A percentile compares a stretch with the other conserved stretches of the same genome.
phyloP scores from a whole-genome alignment of 1,140 invertebrate genomes.

The Tenebrio molitor region DNA sequence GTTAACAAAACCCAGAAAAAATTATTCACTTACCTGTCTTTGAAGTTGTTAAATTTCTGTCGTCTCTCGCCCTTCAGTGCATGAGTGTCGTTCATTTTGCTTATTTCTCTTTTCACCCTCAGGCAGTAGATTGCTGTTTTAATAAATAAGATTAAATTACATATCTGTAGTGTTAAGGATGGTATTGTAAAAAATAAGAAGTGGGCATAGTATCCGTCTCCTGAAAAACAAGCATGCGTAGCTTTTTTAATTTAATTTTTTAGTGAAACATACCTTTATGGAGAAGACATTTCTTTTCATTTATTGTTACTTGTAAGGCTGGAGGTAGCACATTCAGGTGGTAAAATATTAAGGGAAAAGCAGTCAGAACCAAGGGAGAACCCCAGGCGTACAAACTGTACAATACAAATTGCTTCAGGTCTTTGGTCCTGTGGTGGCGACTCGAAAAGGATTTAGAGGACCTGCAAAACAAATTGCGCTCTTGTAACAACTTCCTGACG shows the following conservation, averaged over 20 bases:
- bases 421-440: slow-evolving; percentile 63
- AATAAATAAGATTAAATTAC: slow-evolving; percentile 77
- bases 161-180: slow-evolving; percentile 72
- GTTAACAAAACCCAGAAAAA: background rate
- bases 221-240: slow-evolving; percentile 47
- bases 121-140: slow-evolving; percentile 77
- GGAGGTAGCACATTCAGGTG: slow-evolving; percentile 50
- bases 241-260: no score
- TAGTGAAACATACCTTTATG: slow-evolving; percentile 51
- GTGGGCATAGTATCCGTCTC: slow-evolving; percentile 63
- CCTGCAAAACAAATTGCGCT: slow-evolving; percentile 49
- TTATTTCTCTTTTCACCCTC: slow-evolving; percentile 78
- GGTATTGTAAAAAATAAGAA: slow-evolving; percentile 76
- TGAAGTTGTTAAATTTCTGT: slow-evolving; percentile 45
- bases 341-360: slow-evolving; percentile 53
- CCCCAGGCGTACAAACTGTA: slow-evolving; percentile 77
- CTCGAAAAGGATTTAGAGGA: slow-evolving; percentile 54
- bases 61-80: slow-evolving; percentile 39
- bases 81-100: slow-evolving; percentile 66
- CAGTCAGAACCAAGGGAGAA: slow-evolving; percentile 67
- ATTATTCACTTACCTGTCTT: background rate
- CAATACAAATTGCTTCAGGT: slow-evolving; percentile 69
- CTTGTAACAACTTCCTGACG: slow-evolving; percentile 13
- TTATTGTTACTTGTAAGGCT: slow-evolving; percentile 52
- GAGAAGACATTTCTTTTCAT: slow-evolving; percentile 53